phyloP scores from a whole-genome alignment of 2,888 invertebrate species.

The Deilephila porcellus region DNA sequence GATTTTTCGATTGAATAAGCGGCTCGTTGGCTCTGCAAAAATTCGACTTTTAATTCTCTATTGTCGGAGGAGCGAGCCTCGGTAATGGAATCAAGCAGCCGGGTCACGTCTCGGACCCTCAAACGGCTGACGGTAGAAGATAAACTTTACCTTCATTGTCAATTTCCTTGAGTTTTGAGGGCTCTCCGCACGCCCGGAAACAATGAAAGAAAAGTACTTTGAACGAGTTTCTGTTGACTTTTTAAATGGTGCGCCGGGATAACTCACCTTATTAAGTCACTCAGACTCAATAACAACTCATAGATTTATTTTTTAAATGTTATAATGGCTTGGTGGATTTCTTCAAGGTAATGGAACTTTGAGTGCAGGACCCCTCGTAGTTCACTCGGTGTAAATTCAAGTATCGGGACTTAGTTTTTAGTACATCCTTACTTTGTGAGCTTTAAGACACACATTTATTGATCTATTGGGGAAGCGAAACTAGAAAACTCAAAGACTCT shows the following conservation, averaged over 20 bases:
- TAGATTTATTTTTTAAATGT: slow-evolving; percentile 39
- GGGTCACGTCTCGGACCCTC: slow-evolving; percentile 76
- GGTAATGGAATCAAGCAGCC: slow-evolving; percentile 75
- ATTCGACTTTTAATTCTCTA: slow-evolving; percentile 75
- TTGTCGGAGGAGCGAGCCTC: slow-evolving; percentile 59
- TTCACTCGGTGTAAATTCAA: too few species aligned
- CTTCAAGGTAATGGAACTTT: not conserved
- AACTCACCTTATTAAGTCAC: slow-evolving; percentile 53
- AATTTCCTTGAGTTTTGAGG: slow-evolving; percentile 78
- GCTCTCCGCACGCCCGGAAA: slow-evolving; percentile 70
- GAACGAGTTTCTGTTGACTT: slow-evolving; percentile 72
- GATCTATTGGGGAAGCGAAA: too few species aligned
- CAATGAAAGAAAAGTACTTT: slow-evolving; percentile 79
- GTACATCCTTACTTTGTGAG: too few species aligned
- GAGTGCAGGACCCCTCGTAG: too few species aligned
- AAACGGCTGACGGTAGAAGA: slow-evolving; percentile 79
- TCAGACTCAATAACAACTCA: slow-evolving; percentile 44
- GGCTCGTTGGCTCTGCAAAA: slow-evolving; percentile 68
- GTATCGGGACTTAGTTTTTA: too few species aligned
- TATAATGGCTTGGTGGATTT: not conserved
- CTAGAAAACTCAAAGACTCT: too few species aligned
- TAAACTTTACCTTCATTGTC: slow-evolving; percentile 83
- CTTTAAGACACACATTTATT: too few species aligned
- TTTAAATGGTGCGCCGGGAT: slow-evolving; percentile 68
- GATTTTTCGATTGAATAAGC: slow-evolving; percentile 73